Evolutionary conservation across 2,113 vertebrate species (phyloP).

Genomic region (Syngnathoides biaculeatus): DNA sequence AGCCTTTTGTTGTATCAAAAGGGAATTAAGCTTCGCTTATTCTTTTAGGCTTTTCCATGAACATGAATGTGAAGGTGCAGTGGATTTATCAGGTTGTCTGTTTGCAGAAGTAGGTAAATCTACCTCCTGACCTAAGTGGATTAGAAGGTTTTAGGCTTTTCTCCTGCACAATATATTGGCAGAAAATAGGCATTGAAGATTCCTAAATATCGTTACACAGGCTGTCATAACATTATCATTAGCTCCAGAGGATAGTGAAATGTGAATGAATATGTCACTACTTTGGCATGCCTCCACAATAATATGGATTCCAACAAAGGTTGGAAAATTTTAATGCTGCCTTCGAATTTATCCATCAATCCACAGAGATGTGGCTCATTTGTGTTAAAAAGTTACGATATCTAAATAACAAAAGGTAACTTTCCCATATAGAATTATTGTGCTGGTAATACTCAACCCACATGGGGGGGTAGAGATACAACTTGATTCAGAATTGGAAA

Average conservation of each 20-base stretch:
- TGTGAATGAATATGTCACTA: constrained; percentile 75
- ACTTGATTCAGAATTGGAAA: constrained; percentile 47
- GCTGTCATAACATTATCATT: constrained; percentile 67
- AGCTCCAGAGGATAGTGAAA: constrained; percentile 69
- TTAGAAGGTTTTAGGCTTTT: constrained; percentile 73
- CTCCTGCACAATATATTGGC: constrained; percentile 70
- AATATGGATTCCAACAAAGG: constrained; percentile 77
- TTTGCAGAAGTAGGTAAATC: constrained; percentile 66
- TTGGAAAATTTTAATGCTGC: constrained; percentile 70
- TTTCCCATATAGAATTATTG: constrained; percentile 57
- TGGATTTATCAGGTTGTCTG: constrained; percentile 64
- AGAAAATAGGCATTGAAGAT: constrained; percentile 72
- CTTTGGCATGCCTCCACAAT: constrained; percentile 75
- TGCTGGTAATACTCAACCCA: constrained; percentile 70
- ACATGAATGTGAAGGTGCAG: constrained; percentile 48
- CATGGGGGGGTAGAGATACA: constrained; percentile 58
- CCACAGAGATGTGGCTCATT: constrained; percentile 73
- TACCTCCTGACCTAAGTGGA: constrained; percentile 69
- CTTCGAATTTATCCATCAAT: constrained; percentile 78
- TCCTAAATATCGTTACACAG: constrained; percentile 63
- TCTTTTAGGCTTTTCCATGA: constrained; percentile 31
- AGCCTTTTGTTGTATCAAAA: constrained; percentile 47
- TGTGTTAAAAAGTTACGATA: constrained; percentile 70
- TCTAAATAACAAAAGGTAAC: constrained; percentile 77
- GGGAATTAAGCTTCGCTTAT: constrained; percentile 28